Conservation (phyloP, 2,797 vertebrate species). For the Trichosurus vulpecula region DNA sequence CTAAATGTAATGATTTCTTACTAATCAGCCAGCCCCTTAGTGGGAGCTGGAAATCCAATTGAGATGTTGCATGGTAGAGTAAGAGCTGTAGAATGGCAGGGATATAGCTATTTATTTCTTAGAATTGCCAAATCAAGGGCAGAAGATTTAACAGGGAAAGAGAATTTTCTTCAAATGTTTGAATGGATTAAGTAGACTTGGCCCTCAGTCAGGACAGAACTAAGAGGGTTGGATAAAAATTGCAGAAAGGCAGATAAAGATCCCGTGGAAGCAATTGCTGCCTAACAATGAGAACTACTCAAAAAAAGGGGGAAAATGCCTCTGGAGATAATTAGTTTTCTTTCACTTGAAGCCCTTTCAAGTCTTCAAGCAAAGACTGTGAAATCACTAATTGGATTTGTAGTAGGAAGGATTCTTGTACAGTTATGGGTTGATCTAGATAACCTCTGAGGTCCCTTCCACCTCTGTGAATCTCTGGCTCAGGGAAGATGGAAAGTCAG, state of each 20-base stretch:
- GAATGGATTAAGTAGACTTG: background rate
- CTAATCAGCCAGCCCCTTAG: background rate
- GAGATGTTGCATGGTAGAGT: background rate
- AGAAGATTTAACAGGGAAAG: background rate
- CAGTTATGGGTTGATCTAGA: background rate
- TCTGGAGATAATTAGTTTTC: background rate
- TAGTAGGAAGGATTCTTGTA: background rate
- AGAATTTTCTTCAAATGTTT: background rate
- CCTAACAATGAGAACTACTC: background rate
- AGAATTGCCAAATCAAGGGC: background rate
- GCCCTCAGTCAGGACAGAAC: background rate
- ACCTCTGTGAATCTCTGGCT: background rate
- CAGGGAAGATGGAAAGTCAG: background rate
- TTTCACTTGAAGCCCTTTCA: background rate
- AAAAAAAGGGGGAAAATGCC: background rate
- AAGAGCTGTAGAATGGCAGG: background rate
- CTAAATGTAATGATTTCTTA: background rate
- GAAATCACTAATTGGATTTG: background rate
- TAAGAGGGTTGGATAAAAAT: background rate
- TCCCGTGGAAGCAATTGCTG: background rate
- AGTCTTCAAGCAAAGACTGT: background rate
- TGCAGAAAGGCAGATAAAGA: background rate
- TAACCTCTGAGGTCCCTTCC: background rate
- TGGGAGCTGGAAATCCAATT: background rate
- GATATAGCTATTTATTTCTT: background rate